Conservation (phyloP, 2,888 invertebrate genomes). For the Lutraria lutraria region DNA sequence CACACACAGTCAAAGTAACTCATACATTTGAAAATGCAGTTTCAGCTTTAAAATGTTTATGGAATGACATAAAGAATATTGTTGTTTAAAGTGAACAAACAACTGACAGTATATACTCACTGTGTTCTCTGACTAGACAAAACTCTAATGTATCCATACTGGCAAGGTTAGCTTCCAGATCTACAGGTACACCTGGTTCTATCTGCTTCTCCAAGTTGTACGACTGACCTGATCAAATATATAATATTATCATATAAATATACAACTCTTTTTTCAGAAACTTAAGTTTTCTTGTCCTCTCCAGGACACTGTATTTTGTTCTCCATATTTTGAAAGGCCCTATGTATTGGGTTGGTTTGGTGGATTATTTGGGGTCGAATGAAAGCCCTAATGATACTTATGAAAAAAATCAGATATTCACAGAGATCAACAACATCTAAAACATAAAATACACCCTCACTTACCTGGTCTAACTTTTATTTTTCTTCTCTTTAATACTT, state of each 20-base stretch:
- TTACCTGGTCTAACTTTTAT: slow-evolving; percentile 80
- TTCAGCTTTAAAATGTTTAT: too few species aligned
- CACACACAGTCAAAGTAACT: too few species aligned
- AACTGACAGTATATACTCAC: slow-evolving; percentile 72
- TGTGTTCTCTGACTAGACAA: slow-evolving; percentile 86
- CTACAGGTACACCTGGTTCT: slow-evolving; percentile 85
- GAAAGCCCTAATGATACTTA: too few species aligned
- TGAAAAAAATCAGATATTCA: too few species aligned
- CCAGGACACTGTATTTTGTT: too few species aligned
- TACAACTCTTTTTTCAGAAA: not conserved
- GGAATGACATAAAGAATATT: too few species aligned
- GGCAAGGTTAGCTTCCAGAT: slow-evolving; percentile 84
- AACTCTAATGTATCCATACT: slow-evolving; percentile 86
- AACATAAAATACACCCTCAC: not conserved
- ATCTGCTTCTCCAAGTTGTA: slow-evolving; percentile 86
- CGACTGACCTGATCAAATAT: slow-evolving; percentile 78
- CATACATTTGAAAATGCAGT: too few species aligned
- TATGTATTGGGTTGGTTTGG: too few species aligned
- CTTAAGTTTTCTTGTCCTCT: not conserved
- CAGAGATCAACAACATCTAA: too few species aligned
- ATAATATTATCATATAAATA: not conserved
- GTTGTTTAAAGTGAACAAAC: too few species aligned
- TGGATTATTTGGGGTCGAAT: too few species aligned
- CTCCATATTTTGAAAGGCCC: too few species aligned
- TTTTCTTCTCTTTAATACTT: slow-evolving; percentile 82